Percentiles rank a stretch among this genome's conserved stretches.
Evolutionary conservation across 2,888 invertebrate genomes (phyloP).

Genomic region (Eilema griseolum): DNA sequence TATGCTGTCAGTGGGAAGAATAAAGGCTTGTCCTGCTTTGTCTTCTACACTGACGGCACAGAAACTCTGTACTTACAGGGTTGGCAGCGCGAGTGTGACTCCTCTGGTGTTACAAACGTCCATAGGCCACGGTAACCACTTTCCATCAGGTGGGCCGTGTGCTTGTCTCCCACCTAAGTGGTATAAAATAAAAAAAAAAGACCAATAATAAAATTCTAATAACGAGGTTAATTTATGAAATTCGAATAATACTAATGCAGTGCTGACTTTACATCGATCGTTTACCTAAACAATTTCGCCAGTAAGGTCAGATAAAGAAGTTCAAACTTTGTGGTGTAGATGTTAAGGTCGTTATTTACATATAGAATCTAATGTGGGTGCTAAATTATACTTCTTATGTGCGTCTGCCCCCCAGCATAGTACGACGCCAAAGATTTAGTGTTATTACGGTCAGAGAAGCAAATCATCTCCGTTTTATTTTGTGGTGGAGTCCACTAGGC

Average conservation of each 20-base stretch:
- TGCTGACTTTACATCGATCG: background rate
- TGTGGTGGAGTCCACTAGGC: background rate
- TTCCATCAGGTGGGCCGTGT: too few species aligned
- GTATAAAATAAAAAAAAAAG: too few species aligned
- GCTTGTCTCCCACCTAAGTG: too few species aligned
- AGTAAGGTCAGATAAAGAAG: background rate
- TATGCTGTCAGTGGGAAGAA: too few species aligned
- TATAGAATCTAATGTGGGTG: background rate
- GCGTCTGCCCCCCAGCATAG: background rate
- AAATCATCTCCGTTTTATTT: conserved; percentile 2
- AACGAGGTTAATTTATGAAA: background rate
- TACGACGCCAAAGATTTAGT: background rate
- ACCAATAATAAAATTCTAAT: background rate
- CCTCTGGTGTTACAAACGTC: too few species aligned
- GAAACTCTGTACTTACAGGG: too few species aligned
- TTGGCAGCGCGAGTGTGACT: too few species aligned
- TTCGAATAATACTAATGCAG: background rate
- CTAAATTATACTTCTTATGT: background rate
- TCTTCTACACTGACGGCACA: too few species aligned
- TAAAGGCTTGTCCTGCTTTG: too few species aligned
- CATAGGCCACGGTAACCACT: too few species aligned
- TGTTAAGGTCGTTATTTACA: background rate
- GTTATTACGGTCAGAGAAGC: conserved; percentile 4
- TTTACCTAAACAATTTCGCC: background rate
- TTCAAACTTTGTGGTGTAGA: background rate